phyloP scores from a whole-genome alignment of 2,113 vertebrate species.

The Glaucidium brasilianum region DNA sequence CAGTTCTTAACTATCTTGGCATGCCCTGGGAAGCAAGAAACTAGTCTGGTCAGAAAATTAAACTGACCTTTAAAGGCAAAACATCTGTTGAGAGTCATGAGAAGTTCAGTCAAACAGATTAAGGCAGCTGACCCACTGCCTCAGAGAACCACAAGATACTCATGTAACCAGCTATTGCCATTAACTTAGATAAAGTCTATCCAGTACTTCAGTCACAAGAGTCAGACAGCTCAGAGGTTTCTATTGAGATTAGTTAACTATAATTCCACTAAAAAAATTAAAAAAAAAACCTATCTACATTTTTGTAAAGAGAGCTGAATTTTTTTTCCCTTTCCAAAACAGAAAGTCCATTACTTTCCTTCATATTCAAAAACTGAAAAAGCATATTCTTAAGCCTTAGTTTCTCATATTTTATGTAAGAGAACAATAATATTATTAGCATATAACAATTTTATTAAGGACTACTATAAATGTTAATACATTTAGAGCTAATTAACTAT shows the following conservation, averaged over 20 bases:
- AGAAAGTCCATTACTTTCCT: neutral
- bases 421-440: neutral
- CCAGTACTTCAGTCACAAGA: neutral
- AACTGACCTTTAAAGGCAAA: slow-evolving; percentile 41
- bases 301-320: neutral
- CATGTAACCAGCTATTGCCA: neutral
- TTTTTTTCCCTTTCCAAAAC: neutral
- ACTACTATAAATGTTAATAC: neutral
- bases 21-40: neutral
- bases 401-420: neutral
- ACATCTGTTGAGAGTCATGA: neutral
- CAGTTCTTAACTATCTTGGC: neutral
- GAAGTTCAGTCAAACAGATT: neutral
- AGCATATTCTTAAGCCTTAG: neutral
- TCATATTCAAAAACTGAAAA: neutral
- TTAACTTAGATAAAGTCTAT: accelerated
- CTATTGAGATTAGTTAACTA: accelerated
- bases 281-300: too few relatives aligned
- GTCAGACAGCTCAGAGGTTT: neutral
- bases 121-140: neutral
- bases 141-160: neutral
- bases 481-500: neutral
- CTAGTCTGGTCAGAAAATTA: neutral
- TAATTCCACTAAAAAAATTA: neutral
- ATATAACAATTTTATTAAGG: neutral